Evolutionary conservation across 2,888 invertebrate genomes (phyloP).

Genomic region (Platypus cylindrus): DNA sequence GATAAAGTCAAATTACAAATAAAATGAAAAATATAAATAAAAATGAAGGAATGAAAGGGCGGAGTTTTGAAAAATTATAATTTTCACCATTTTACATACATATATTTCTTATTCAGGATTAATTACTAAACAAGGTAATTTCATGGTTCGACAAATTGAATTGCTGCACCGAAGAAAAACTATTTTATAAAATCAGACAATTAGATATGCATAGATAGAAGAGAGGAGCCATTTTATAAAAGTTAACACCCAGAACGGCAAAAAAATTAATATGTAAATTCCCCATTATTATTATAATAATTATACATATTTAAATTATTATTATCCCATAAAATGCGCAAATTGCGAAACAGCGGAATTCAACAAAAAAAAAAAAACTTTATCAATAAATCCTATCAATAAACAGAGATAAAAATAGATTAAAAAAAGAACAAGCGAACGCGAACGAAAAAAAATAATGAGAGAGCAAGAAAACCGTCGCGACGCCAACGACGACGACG

Average conservation of each 20-base stretch:
- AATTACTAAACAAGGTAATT: slow-evolving; percentile 12
- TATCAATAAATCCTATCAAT: slow-evolving; percentile 1
- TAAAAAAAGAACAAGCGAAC: slow-evolving; percentile 8
- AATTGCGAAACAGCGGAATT: too few species aligned
- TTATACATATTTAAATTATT: too few species aligned
- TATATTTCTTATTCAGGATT: too few species aligned
- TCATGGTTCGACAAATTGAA: slow-evolving; percentile 12
- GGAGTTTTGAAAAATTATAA: too few species aligned
- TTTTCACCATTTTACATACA: too few species aligned
- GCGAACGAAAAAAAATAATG: neutral
- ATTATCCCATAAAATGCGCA: too few species aligned
- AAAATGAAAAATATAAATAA: neutral
- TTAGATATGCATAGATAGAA: too few species aligned
- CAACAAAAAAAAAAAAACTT: neutral
- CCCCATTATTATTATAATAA: slow-evolving; percentile 4
- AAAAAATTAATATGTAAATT: slow-evolving; percentile 15
- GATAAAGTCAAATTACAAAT: neutral
- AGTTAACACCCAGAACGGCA: slow-evolving; percentile 13
- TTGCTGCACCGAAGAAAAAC: too few species aligned
- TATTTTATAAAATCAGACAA: slow-evolving; percentile 10
- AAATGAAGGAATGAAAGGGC: too few species aligned
- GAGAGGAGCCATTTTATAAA: slow-evolving; percentile 12
- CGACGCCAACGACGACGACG: slow-evolving; percentile 5
- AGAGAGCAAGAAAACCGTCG: slow-evolving; percentile 1
- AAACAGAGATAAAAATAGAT: slow-evolving; percentile 8